These are phyloP conservation scores for Rhogogaster chlorosoma DNA, from an alignment of 2,888 invertebrate genomes.

Conservation along the genomic window DNA sequence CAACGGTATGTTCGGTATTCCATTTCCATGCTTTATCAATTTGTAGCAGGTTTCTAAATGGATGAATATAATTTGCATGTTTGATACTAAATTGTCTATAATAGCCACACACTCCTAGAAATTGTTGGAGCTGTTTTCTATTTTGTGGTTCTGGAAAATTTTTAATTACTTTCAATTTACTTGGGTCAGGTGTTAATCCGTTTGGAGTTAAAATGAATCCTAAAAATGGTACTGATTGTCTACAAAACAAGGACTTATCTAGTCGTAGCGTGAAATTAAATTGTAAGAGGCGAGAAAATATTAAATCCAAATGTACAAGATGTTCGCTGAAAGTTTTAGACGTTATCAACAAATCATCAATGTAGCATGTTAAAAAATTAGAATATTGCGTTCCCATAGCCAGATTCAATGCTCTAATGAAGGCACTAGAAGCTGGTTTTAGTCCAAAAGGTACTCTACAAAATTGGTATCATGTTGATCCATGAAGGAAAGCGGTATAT, in stretches of 20 bases:
- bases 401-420: slow-evolving; percentile 60
- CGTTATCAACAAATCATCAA: slow-evolving; percentile 67
- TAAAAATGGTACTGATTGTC: slow-evolving; percentile 57
- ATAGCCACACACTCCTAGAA: slow-evolving; percentile 60
- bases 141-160: no score
- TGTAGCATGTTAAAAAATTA: slow-evolving; percentile 61
- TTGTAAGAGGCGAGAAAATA: slow-evolving; percentile 58
- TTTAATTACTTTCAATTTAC: no score
- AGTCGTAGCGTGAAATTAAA: slow-evolving; percentile 62
- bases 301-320: slow-evolving; percentile 56
- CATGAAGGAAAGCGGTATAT: slow-evolving; percentile 59
- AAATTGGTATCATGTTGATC: slow-evolving; percentile 57
- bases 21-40: slow-evolving; percentile 56
- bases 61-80: slow-evolving; percentile 52
- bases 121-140: no score
- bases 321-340: slow-evolving; percentile 61
- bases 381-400: slow-evolving; percentile 63
- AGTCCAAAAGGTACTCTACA: slow-evolving; percentile 65
- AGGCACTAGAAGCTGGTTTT: slow-evolving; percentile 63
- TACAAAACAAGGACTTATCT: slow-evolving; percentile 62
- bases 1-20: slow-evolving; percentile 51
- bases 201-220: slow-evolving; percentile 53
- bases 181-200: slow-evolving; percentile 54
- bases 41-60: slow-evolving; percentile 57
- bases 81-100: slow-evolving; percentile 55